Evolutionary conservation across 30 jellyfish, hydroid and myxozoan species (phyloP).

Genomic region (Pelagia noctiluca): DNA sequence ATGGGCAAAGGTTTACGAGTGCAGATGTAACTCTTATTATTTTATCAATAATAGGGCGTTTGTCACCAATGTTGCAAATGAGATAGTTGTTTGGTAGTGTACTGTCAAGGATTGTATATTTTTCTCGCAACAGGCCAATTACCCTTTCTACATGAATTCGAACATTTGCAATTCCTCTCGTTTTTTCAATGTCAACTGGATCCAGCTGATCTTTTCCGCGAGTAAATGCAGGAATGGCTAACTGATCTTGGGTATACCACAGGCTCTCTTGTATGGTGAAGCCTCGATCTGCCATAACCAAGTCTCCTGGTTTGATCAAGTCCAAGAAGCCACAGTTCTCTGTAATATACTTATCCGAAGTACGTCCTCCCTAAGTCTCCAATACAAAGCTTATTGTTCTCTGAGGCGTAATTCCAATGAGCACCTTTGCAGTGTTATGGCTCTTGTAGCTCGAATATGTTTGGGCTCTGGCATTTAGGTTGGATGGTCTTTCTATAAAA

Average conservation of each 20-base stretch:
- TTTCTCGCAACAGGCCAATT: constrained; percentile 63
- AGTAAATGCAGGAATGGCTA: constrained; percentile 50
- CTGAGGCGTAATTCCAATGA: neutral
- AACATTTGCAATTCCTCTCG: constrained; percentile 51
- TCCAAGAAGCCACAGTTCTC: constrained; percentile 41
- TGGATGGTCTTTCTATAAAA: neutral
- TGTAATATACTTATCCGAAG: neutral
- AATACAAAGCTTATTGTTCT: neutral
- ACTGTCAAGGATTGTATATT: constrained; percentile 47
- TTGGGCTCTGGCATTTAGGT: neutral
- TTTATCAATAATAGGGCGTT: constrained; percentile 19
- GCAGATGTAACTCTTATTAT: constrained; percentile 22
- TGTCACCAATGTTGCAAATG: constrained; percentile 16
- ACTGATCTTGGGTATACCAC: constrained; percentile 30
- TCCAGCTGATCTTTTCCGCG: constrained; percentile 58
- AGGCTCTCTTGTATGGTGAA: constrained; percentile 49
- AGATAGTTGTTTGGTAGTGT: constrained; percentile 24
- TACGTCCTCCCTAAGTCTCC: neutral
- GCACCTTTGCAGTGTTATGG: neutral
- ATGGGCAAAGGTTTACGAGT: constrained; percentile 27
- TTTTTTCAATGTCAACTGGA: constrained; percentile 35
- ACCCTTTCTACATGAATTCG: constrained; percentile 64
- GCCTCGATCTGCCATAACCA: constrained; percentile 49
- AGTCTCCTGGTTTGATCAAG: constrained; percentile 34
- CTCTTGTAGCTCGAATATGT: neutral